Evolutionary conservation across 2,113 vertebrate species (phyloP), one percentile per base, ranked within the genome.

Genomic region (Rhinoptilus africanus): DNA sequence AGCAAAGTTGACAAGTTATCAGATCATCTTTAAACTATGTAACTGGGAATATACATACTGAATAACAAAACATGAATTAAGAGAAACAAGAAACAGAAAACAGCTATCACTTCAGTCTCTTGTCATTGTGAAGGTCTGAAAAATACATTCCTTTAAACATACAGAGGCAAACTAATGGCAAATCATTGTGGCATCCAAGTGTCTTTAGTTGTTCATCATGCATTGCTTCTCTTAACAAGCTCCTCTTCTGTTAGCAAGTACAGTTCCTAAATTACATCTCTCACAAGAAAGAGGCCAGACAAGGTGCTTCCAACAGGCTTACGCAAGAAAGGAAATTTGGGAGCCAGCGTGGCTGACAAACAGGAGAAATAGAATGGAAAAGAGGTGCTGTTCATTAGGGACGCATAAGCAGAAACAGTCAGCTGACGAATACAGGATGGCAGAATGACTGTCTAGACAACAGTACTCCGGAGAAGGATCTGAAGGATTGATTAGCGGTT

Each of bases 391-490:
- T 32, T 76, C 41, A 62, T 30, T 63, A 80, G 77, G 54, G 37
- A 74, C 28, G 35, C 47, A 48, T 7, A 69, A 94, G 72, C 76
- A 90, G 72, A 86, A 92, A 53, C 50, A 51, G 56, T 74, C 67
- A 63, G 63, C 91, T 95, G 94, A 96, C 47, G 4, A 74, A 86
- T 6, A 64, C 72, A 67, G 79, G 86, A 92, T 67, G 51, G 37
- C 12, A 83, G 60, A 81, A 80, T 4, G 10, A 92, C 86, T 71
- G 94, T 86, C 95, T 89, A 86, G 83, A 93, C 95, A 93, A 17
- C 13, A 10, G 2, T 5, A 30, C 16, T 73, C 76, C 4, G 3
- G 72, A 93, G 90, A 74, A 71, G 76, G 59, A 80, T 50, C 68
- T 34, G 50, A 74, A 92, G 64, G 83, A 81, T 18, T 92, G 94